Evolutionary conservation across 2,797 vertebrate species (phyloP).

Genomic region (Xenops minutus): DNA sequence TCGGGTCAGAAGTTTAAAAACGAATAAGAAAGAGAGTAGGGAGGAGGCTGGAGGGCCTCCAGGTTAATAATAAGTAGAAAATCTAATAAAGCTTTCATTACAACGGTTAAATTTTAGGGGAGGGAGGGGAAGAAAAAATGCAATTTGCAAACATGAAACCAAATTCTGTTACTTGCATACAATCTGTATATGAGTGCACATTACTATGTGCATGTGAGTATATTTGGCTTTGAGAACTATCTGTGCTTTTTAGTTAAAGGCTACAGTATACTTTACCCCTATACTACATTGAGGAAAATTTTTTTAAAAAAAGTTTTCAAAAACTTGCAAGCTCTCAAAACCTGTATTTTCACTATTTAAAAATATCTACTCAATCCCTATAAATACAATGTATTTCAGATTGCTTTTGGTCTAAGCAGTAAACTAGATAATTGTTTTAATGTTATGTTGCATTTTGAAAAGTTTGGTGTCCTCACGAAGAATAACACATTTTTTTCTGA

Average conservation of each 20-base stretch:
- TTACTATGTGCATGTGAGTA: not conserved
- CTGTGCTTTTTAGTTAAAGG: not conserved
- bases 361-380: not conserved
- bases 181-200: not conserved
- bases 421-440: not conserved
- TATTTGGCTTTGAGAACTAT: not conserved
- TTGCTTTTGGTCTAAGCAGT: not conserved
- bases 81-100: conserved; percentile 78
- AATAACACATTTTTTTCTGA: not conserved
- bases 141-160: conserved; percentile 92
- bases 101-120: conserved; percentile 71
- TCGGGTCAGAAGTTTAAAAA: conserved; percentile 86
- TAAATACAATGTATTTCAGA: not conserved
- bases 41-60: conserved; percentile 58
- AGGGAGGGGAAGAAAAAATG: conserved; percentile 79
- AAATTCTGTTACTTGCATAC: conserved; percentile 85
- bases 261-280: not conserved
- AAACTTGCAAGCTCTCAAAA: not conserved
- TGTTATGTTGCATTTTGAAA: not conserved
- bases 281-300: not conserved
- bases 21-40: conserved; percentile 74
- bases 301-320: not conserved
- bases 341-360: not conserved
- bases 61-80: conserved; percentile 81
- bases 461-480: not conserved